Evolutionary conservation across 1,140 invertebrate species (phyloP), one percentile per base, ranked within the genome.

Genomic region (Pomacea maculata): DNA sequence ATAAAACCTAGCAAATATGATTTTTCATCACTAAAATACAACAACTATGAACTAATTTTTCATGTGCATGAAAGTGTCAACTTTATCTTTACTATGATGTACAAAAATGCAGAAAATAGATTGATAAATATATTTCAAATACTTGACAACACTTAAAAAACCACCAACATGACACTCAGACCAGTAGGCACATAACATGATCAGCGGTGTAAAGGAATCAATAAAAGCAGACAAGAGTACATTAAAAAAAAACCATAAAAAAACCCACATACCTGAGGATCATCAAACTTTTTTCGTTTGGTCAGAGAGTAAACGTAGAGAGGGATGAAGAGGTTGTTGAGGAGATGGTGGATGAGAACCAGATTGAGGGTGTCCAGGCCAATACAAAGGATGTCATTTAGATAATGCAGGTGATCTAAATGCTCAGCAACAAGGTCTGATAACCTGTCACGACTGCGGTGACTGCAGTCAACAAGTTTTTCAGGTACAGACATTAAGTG

Each of bases 371-470:
- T 95, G 63, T 95, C 94, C 86, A 99, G 98, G 88, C 97, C 95
- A 29, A 99, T 93, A 88, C 95, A 95, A 29, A 99, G 93, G 89
- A 99, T 99, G 86, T 99, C 98, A 89, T 99, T 99, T 45, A 99
- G 92, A 91, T 99, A 99, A 92, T 99, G 98, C 19, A 99, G 92
- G 91, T 99, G 97, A 91, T 99, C 98, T 68, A 99, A 92, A 91
- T 99, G 98, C 92, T 99, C 97, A 0, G 98, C 98, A 7, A 99
- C 97, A 74, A 99, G 93, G 92, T 98, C 98, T 21, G 97, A 94
- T 65, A 99, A 92, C 88, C 97, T 89, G 25, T 95, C 91, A 94
- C 97, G 91, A 95, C 96, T 90, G 94, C 97, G 93, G 79, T 97
- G 96, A 90, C 97, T 97, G 90, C 94, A 96, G 85, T 76, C 79